Conservation (phyloP, 1,140 invertebrate genomes). For the Eurosta solidaginis region DNA sequence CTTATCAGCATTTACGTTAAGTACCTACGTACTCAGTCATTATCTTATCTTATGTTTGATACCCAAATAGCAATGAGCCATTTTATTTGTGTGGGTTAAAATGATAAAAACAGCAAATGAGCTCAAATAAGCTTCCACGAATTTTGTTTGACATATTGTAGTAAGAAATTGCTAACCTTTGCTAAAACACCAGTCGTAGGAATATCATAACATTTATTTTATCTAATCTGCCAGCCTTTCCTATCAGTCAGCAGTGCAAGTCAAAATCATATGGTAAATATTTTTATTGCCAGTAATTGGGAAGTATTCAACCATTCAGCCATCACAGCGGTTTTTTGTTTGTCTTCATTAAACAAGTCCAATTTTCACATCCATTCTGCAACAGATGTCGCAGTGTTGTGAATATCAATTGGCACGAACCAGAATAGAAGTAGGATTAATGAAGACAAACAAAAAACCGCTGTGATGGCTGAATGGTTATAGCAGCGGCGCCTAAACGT, state of each 20-base stretch:
- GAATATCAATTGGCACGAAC: no score
- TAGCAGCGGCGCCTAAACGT: no score
- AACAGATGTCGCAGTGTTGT: no score
- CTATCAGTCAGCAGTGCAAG: slow-evolving; percentile 8
- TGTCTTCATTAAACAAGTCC: no score
- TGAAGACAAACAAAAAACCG: no score
- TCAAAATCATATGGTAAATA: neutral
- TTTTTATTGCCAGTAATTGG: neutral
- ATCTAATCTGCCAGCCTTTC: neutral
- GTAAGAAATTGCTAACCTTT: neutral
- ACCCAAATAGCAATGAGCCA: neutral
- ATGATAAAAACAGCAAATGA: neutral
- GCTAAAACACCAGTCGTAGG: neutral
- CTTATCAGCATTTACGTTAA: no score
- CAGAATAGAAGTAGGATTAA: no score
- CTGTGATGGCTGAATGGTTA: no score
- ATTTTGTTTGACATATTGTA: neutral
- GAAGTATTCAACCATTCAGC: no score
- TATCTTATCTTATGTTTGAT: slow-evolving; percentile 2
- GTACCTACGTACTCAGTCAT: no score
- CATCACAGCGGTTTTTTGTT: no score
- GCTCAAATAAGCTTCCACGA: slow-evolving; percentile 13
- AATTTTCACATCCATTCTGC: no score
- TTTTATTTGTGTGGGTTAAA: neutral
- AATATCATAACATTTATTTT: neutral